Evolutionary conservation across 2,888 invertebrate genomes (phyloP).

Genomic region (Unio pictorum): DNA sequence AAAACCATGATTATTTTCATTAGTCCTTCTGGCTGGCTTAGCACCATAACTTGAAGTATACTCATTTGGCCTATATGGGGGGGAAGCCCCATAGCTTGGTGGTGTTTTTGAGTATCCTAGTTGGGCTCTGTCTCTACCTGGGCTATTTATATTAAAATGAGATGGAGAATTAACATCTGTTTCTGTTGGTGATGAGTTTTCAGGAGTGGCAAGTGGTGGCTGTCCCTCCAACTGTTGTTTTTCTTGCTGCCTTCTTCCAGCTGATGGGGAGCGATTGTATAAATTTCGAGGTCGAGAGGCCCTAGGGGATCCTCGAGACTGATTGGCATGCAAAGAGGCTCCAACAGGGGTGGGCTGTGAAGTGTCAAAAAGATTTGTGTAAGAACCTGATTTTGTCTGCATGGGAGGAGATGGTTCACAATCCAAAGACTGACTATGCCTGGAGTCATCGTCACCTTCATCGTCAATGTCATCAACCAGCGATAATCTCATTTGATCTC

Average conservation of each 20-base stretch:
- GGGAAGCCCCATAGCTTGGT: conserved; percentile 15
- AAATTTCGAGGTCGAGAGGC: conserved; percentile 22
- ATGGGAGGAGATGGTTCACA: conserved; percentile 44
- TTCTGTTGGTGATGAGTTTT: conserved; percentile 43
- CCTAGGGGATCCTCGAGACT: conserved; percentile 32
- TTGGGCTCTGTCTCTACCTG: conserved; percentile 35
- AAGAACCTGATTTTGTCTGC: conserved; percentile 58
- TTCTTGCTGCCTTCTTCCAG: conserved; percentile 3
- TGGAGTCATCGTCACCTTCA: conserved; percentile 47
- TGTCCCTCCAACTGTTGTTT: conserved; percentile 4
- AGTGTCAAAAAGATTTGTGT: conserved; percentile 66
- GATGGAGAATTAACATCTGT: conserved; percentile 21
- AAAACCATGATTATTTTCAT: conserved; percentile 4
- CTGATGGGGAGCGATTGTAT: conserved; percentile 31
- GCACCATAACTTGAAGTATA: conserved; percentile 5
- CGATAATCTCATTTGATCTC: conserved; percentile 35
- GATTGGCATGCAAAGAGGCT: conserved; percentile 25
- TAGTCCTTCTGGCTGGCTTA: conserved; percentile 4
- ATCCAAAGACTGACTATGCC: conserved; percentile 40
- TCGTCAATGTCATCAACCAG: conserved; percentile 47
- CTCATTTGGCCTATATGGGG: background rate
- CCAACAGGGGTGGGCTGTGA: conserved; percentile 46
- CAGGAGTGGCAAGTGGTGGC: conserved; percentile 51
- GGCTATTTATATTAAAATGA: conserved; percentile 44
- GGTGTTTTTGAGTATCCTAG: conserved; percentile 20